Percentiles rank a stretch among this genome's conserved stretches.
Evolutionary conservation across 1,140 invertebrate genomes (phyloP).

Genomic region (Drosophila aff.): DNA sequence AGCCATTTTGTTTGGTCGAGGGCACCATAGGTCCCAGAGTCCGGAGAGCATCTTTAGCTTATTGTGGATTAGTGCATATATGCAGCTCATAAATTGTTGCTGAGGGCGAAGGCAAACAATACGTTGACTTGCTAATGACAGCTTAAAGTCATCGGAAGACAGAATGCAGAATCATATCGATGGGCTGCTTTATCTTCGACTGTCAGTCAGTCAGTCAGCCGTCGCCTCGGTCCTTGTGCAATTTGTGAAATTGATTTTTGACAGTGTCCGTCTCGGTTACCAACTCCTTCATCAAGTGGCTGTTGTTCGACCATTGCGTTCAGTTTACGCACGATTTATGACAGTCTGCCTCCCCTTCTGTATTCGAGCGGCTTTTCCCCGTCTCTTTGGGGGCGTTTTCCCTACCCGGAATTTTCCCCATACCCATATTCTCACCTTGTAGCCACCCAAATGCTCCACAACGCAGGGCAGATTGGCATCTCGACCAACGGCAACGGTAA

Average conservation of each 20-base stretch:
- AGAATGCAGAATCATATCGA: conserved; percentile 14
- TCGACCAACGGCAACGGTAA: conserved; percentile 93
- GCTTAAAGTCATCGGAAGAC: conserved; percentile 30
- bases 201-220: conserved; percentile 12
- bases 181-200: conserved; percentile 19
- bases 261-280: conserved; percentile 52
- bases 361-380: not conserved
- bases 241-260: conserved; percentile 80
- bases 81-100: conserved; percentile 37
- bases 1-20: conserved; percentile 52
- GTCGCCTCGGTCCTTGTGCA: conserved; percentile 21
- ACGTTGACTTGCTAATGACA: conserved; percentile 45
- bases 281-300: conserved; percentile 53
- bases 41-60: conserved; percentile 28
- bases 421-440: conserved; percentile 89
- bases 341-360: conserved; percentile 4
- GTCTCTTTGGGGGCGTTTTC: not conserved
- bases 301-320: conserved; percentile 23
- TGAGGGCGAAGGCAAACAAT: conserved; percentile 38
- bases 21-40: not conserved
- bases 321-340: conserved; percentile 69
- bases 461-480: conserved; percentile 95
- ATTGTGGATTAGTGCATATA: conserved; percentile 47
- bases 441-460: conserved; percentile 93
- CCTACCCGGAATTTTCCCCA: not conserved